phyloP scores from a whole-genome alignment of 2,797 vertebrate species.

The Dendrocincla fuliginosa region DNA sequence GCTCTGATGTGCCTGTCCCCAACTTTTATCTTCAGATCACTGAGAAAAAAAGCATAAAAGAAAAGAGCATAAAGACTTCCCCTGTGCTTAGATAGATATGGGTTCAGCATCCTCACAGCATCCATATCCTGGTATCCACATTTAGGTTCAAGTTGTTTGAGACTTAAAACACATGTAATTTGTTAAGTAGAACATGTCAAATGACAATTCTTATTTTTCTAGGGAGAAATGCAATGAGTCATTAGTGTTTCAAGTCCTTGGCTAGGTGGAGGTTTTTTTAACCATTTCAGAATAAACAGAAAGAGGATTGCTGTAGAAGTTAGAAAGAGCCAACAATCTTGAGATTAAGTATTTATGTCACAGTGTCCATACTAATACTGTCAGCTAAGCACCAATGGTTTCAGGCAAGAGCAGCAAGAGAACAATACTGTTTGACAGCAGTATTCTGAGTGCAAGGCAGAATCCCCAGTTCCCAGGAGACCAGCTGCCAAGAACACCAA shows the following conservation, averaged over 20 bases:
- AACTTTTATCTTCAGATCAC: conserved; percentile 94
- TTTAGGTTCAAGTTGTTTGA: neutral
- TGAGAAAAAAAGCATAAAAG: conserved; percentile 62
- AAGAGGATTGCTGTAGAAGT: neutral
- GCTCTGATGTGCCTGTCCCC: conserved; percentile 82
- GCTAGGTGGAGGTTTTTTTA: neutral
- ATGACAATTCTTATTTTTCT: neutral
- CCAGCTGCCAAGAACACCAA: neutral
- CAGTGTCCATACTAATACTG: neutral
- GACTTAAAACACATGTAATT: neutral
- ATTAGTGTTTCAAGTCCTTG: neutral
- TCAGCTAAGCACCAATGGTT: neutral
- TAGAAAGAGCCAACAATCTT: neutral
- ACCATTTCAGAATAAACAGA: neutral
- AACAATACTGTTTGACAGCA: neutral
- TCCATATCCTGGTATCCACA: neutral
- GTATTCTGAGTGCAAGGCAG: neutral
- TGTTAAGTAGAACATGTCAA: neutral
- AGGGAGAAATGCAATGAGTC: neutral
- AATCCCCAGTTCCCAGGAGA: neutral
- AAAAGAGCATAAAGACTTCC: no score
- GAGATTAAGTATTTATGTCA: neutral
- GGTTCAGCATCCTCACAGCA: neutral
- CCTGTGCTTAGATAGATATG: neutral
- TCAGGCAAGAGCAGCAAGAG: neutral